Base-by-base conservation (phyloP, 2,797 vertebrate genomes). In the Sebastes steindachneri region DNA sequence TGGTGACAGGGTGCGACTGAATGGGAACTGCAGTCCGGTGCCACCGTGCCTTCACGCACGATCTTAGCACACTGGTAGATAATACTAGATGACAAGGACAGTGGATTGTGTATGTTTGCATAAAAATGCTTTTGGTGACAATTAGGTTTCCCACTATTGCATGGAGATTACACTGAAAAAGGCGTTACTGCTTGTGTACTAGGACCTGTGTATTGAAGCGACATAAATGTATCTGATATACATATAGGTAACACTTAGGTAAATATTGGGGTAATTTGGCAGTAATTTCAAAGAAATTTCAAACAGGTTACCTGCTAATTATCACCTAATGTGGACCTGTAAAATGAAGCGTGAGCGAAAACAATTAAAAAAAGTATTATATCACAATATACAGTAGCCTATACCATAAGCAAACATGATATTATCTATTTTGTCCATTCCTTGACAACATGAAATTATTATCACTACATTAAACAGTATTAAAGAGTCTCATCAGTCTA, bases 11-110 rank as follows among this genome's bases (percentile, higher is more conserved):
- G 37, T 74, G 58, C 1, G 4, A 45, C 48, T 65, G 55, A 55
- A 63, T 64, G 33, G 14, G 4, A 29, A 57, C 48, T 29, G 54
- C 54, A 59, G 55, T 62, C 33, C 10, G 8, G 23, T 65, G 63
- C 28, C 59, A 64, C 35, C 11, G 5, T 59, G 57, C 12, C 26
- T 65, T 75, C 59, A 37, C 11, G 26, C 21, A 29, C 3, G 0
- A 68, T 55, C 51, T 75, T 74, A 48, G 53, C 33, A 68, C 11
- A 58, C 25, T 63, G 59, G 17, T 59, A 33, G 48, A 53, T 69
- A 75, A 86, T 62, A 9, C 26, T 63, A 12, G 19, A 76, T 76
- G 73, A 68, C 63, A 71, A 57, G 70, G 29, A 68, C 45, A 63
- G 28, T 63, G 58, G 5, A 33, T 28, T 23, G 54, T 19, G 59